Evolutionary conservation across 2,888 invertebrate genomes (phyloP).

Genomic region (Plebejus melissa): DNA sequence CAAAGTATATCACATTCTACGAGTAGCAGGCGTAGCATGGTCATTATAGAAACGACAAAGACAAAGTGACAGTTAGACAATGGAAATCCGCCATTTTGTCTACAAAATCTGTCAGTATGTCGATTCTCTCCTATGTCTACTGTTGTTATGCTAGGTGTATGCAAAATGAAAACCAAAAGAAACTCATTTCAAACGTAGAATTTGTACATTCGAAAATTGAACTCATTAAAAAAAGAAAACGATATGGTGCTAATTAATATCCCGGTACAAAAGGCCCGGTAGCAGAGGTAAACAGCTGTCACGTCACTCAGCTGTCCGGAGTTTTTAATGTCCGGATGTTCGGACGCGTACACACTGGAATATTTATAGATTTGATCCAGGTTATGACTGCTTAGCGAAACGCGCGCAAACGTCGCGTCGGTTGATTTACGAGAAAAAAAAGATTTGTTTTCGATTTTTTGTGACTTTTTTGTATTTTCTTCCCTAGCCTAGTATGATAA

Average conservation of each 20-base stretch:
- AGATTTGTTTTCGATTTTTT: too few species aligned
- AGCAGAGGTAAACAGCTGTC: constrained; percentile 45
- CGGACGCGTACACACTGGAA: constrained; percentile 31
- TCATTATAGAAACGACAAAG: too few species aligned
- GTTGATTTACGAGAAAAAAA: too few species aligned
- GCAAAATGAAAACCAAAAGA: not conserved
- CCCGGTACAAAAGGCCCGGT: constrained; percentile 26
- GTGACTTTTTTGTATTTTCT: too few species aligned
- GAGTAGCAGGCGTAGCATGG: too few species aligned
- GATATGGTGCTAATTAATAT: constrained; percentile 19
- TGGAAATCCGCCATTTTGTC: too few species aligned
- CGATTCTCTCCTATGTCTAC: too few species aligned
- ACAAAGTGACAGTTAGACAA: too few species aligned
- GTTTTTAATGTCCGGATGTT: constrained; percentile 42
- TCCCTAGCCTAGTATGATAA: too few species aligned
- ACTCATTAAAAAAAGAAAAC: constrained; percentile 21
- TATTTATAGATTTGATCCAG: constrained; percentile 15
- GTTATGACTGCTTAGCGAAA: not conserved
- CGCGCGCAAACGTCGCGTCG: too few species aligned
- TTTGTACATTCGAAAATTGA: not conserved
- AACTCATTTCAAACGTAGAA: not conserved
- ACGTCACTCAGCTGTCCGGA: constrained; percentile 43
- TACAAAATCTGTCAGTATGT: too few species aligned
- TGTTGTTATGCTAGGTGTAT: not conserved
- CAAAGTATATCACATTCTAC: not conserved